Base-by-base conservation (phyloP, 1,140 invertebrate species). In the Vollenhovia emeryi region DNA sequence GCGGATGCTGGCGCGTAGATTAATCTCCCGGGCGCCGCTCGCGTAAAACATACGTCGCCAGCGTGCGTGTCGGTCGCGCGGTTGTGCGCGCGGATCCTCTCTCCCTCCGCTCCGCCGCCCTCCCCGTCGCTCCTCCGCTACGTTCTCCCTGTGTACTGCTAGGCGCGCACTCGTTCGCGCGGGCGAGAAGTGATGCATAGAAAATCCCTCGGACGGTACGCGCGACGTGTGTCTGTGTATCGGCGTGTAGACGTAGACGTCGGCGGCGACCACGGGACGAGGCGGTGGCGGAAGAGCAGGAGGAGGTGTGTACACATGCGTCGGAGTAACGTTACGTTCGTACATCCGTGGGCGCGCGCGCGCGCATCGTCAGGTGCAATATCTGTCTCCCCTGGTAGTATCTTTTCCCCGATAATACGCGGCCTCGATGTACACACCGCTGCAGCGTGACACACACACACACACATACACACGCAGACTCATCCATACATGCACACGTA, bases 21-120 rank as follows among this genome's bases (percentile, higher is more conserved):
- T 80, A 74, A 90, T 90, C 86, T 89, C 86, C 89, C 90, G 90
- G 82, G 78, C 89, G 21, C 89, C 91, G 87, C 93, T 93, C 91
- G 86, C n/a, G n/a, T n/a, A n/a, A n/a, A n/a, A n/a, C n/a, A n/a
- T n/a, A n/a, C n/a, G 45, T 15, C 6, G 45, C 45, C 45, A 18
- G 18, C 11, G 45, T 71, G 21, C 36, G 59, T 24, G 36, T 59
- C 43, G 68, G 24, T 60, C 13, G 50, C 40, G 60, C 60, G 21
- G 21, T n/a, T 43, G 13, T 75, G 36, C 9, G 40, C 24, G 64
- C 24, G 21, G 36, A 45, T 69, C 18, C 21, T 30, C 40, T 18
- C 50, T 59, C 21, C 40, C 36, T 11, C 40, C 9, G 18, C n/a
- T 5, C 27, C n/a, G 13, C 30, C 68, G 27, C 45, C 30, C 15